These are phyloP conservation scores for Ametastegia equiseti DNA, from an alignment of 2,888 invertebrate genomes.

Conservation along the genomic window DNA sequence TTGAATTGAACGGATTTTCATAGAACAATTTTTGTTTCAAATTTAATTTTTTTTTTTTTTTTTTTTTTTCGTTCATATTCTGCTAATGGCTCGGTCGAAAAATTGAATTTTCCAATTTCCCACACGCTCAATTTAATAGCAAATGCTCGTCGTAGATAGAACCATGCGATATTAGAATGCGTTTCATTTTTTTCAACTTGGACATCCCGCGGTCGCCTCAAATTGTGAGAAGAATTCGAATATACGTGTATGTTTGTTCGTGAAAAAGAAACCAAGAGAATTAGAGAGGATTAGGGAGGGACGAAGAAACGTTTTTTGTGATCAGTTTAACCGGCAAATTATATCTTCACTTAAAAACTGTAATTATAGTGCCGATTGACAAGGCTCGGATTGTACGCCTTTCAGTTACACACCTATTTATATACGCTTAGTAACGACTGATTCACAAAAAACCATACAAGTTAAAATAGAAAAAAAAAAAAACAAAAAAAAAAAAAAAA, in stretches of 20 bases:
- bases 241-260: background rate
- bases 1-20: too few relatives aligned
- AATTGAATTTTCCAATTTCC: too few relatives aligned
- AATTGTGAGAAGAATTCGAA: background rate
- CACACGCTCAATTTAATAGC: too few relatives aligned
- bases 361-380: constrained; percentile 23
- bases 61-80: too few relatives aligned
- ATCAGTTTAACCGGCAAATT: background rate
- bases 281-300: background rate
- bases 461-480: background rate
- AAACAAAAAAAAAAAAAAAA: background rate
- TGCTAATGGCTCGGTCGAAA: too few relatives aligned
- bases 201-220: too few relatives aligned
- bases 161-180: too few relatives aligned
- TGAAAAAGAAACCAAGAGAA: background rate
- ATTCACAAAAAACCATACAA: background rate
- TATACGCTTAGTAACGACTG: background rate
- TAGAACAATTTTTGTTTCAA: too few relatives aligned
- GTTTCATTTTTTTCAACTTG: too few relatives aligned
- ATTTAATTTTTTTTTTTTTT: too few relatives aligned
- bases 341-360: background rate
- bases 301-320: background rate
- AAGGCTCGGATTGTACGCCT: constrained; percentile 15
- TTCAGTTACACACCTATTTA: background rate
- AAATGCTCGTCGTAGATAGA: too few relatives aligned